Conservation (phyloP, 2,113 vertebrate genomes). For the Dromaius novaehollandiae region DNA sequence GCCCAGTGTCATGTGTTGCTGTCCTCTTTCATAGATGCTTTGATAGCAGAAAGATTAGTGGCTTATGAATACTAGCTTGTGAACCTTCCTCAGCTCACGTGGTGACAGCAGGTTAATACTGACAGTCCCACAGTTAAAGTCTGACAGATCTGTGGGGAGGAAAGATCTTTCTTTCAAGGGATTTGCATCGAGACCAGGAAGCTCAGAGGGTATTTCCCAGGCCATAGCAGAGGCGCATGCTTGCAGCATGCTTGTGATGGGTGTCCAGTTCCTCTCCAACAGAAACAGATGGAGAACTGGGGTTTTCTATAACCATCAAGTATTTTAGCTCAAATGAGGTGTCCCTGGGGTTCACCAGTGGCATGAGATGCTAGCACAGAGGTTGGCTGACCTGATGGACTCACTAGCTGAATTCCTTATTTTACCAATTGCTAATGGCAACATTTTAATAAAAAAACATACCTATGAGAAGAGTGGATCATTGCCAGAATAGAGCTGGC, state of each 20-base stretch:
- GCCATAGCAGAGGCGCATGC: not conserved
- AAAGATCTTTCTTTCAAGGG: not conserved
- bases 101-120: not conserved
- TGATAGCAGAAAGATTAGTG: not conserved
- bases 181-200: fast-evolving
- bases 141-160: not conserved
- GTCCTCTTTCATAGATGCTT: not conserved
- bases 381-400: fast-evolving
- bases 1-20: not conserved
- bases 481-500: not conserved
- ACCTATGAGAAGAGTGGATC: not conserved
- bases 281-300: not conserved
- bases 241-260: not conserved
- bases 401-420: not conserved
- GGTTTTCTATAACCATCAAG: not conserved
- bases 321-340: not conserved
- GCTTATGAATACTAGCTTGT: not conserved
- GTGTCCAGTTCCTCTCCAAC: fast-evolving
- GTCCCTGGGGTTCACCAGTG: not conserved
- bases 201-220: not conserved
- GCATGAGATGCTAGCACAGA: not conserved
- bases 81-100: not conserved
- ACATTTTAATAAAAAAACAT: not conserved
- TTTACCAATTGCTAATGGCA: not conserved
- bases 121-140: not conserved